Evolutionary conservation across 2,113 vertebrate species (phyloP).

Genomic region (Neodon shergylaensis): DNA sequence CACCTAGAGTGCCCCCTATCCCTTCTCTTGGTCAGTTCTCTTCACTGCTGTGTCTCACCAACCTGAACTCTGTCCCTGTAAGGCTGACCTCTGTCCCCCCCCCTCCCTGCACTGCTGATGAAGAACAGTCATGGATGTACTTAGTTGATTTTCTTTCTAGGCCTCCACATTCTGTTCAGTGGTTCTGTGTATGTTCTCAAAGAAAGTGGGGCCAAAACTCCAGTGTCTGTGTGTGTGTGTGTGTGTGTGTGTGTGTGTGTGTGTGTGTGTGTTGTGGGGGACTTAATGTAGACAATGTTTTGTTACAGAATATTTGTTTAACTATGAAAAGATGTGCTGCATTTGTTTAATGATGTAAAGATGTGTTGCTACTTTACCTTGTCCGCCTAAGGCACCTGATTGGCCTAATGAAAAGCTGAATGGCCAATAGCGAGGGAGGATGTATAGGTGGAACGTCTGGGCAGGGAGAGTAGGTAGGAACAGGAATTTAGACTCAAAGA

Average conservation of each 20-base stretch:
- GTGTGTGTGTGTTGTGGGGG: background rate
- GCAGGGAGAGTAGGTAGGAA: background rate
- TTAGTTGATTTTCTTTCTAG: background rate
- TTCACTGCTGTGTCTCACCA: background rate
- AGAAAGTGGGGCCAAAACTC: background rate
- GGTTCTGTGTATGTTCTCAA: background rate
- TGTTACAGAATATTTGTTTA: background rate
- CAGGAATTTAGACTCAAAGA: background rate
- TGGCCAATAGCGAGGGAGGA: background rate
- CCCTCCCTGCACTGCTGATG: background rate
- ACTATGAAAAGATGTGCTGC: background rate
- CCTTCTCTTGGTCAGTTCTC: background rate
- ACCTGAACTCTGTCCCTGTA: no score
- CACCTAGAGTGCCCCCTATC: background rate
- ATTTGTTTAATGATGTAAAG: no score
- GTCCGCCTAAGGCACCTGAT: background rate
- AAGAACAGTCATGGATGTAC: no score
- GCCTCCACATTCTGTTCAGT: background rate
- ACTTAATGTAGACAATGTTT: background rate
- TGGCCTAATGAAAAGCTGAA: background rate
- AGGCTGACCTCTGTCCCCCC: background rate
- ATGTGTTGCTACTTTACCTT: background rate
- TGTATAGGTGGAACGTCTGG: background rate
- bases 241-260: background rate
- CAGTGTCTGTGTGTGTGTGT: background rate